Base-by-base conservation (phyloP, 2,888 invertebrate species). In the Eupithecia exiguata region DNA sequence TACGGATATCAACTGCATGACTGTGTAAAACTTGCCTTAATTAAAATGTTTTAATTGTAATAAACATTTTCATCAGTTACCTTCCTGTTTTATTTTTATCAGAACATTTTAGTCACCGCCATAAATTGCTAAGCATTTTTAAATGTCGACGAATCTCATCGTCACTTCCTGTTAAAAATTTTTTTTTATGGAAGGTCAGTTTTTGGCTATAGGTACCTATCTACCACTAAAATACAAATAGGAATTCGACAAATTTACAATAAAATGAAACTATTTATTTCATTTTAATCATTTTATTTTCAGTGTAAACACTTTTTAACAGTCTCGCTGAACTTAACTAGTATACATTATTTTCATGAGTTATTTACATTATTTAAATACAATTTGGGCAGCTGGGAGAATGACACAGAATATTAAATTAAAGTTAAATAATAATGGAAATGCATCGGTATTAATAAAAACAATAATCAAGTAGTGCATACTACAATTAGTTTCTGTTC, bases 221-320 rank as follows among this genome's bases (percentile, higher is more conserved):
- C n/a, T 46, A 21, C 21, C 5, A 12, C 58, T 18, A 21, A 1
- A 10, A 53, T 21, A 7, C 7, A 7, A 4, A 25, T 25, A 3
- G 12, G 14, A 25, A 14, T 61, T 16, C 1, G 35, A 35, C 3
- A 18, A 7, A 35, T 35, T 61, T 14, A 30, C 21, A 30, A 46
- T n/a, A 18, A 18, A 82, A 81, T 82, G 77, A 82, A 81, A 74
- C 65, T n/a, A 77, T 73, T 49, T 38, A 68, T 78, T 77, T 43
- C 80, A 76, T 81, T 83, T 86, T 86, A 82, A 79, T 79, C 79
- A 80, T 84, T 84, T 88, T 86, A 86, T 86, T 87, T 84, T 83
- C 83, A 70, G 76, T 78, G 78, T 78, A 75, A 76, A 75, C 74
- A 70, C 70, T 76, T 72, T 63, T 61, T 74, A 68, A 76, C 77